phyloP scores from a whole-genome alignment of 2,113 vertebrate species.

The Patagioenas fasciata region DNA sequence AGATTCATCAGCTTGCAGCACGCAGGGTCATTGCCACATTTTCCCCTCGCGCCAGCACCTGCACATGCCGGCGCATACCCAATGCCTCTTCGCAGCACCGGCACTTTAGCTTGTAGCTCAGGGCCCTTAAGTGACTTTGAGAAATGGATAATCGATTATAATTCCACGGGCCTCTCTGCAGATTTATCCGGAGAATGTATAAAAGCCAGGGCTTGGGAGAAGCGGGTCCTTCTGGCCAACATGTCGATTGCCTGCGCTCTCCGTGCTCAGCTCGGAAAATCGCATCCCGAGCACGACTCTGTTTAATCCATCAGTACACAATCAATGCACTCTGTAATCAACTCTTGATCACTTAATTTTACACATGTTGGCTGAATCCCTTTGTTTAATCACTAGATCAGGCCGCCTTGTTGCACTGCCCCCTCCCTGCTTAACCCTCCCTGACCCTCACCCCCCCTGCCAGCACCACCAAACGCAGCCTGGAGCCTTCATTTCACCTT shows the following conservation, averaged over 20 bases:
- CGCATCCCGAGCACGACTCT: slow-evolving; percentile 73
- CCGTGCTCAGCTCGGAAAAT: slow-evolving; percentile 63
- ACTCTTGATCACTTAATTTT: slow-evolving; percentile 84
- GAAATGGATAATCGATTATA: slow-evolving; percentile 95
- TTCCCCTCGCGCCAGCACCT: slow-evolving; percentile 66
- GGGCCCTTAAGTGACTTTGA: slow-evolving; percentile 90
- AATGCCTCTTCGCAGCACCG: slow-evolving; percentile 82
- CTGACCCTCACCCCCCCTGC: not conserved
- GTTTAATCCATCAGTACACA: slow-evolving; percentile 82
- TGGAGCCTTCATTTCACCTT: slow-evolving; percentile 72
- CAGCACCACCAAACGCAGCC: slow-evolving; percentile 19
- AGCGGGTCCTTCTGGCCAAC: slow-evolving; percentile 70
- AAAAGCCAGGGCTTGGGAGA: slow-evolving; percentile 71
- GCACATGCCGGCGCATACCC: slow-evolving; percentile 87
- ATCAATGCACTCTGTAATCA: slow-evolving; percentile 84
- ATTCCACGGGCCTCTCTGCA: slow-evolving; percentile 80
- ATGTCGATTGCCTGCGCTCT: slow-evolving; percentile 67
- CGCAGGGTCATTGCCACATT: slow-evolving; percentile 81
- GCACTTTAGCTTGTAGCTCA: slow-evolving; percentile 81
- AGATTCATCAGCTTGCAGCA: slow-evolving; percentile 83
- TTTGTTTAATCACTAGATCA: slow-evolving; percentile 79
- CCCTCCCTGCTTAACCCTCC: slow-evolving; percentile 56
- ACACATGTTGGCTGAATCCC: slow-evolving; percentile 79
- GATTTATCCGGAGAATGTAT: slow-evolving; percentile 76
- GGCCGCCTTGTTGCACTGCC: slow-evolving; percentile 52